Evolutionary conservation across 2,797 vertebrate genomes (phyloP), one percentile per base, ranked within the genome.

Genomic region (Heterohyrax brucei): DNA sequence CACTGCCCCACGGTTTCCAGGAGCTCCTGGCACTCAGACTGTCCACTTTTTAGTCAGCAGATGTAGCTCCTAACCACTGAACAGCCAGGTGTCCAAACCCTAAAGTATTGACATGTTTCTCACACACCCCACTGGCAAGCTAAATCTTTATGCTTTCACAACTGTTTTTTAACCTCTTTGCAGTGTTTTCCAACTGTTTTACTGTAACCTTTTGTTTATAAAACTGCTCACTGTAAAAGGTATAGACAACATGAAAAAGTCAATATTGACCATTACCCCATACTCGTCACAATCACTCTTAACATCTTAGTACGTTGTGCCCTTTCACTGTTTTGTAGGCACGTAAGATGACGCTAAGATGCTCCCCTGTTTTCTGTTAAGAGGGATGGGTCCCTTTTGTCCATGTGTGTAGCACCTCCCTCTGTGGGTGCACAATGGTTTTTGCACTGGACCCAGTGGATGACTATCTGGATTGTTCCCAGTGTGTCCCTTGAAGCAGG

Each of bases 301-400:
- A 59, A 48, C 13, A 87, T 80, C 53, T 87, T 80, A 80, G 62
- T 61, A 68, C 18, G 1, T 39, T 39, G 39, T 80, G 19, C 80
- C 33, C 22, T 93, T 73, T 87, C 10, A 62, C 80, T 93, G 39
- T 93, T 80, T 73, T 30, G 64, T 87, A 73, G 66, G 24, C 56
- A 87, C 77, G 81, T 44, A 77, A 75, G 83, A 64, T 39, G 24
- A 18, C 10, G 76, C 22, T 53, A 64, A 91, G 64, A 83, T 91
- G 24, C 50, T 39, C 39, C 64, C 22, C n/a, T n/a, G 56, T 76
- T 56, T 75, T 73, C 22, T 50, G 24, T 86, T 86, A 70, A 70
- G 39, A 50, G 48, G 3, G 78, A 79, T 22, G 39, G 68, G 85
- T 77, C 0, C 24, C 44, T 92, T 70, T 59, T 33, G 21, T 70